Evolutionary conservation across 2,113 vertebrate species (phyloP).

Genomic region (Atrichornis clamosus): DNA sequence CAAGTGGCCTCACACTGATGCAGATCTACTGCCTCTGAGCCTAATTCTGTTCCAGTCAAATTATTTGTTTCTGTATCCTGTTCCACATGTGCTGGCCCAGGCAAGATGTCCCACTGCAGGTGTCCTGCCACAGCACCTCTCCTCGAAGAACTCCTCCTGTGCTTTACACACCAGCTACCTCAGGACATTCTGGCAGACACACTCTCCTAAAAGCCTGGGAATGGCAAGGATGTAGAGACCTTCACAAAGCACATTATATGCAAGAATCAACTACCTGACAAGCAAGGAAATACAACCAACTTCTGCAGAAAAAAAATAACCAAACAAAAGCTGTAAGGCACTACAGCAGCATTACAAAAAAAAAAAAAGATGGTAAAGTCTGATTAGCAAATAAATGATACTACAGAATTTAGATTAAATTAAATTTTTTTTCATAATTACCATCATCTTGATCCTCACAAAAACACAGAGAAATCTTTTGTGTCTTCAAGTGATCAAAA

Average conservation of each 20-base stretch:
- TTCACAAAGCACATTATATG: neutral
- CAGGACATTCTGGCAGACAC: neutral
- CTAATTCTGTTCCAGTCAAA: rapidly evolving
- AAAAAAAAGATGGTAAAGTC: no score
- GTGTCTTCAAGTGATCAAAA: neutral
- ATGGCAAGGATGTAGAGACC: neutral
- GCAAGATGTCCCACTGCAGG: neutral
- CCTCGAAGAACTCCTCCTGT: neutral
- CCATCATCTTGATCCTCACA: neutral
- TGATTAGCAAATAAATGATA: neutral
- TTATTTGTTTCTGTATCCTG: neutral
- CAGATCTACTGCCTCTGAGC: neutral
- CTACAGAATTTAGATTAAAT: neutral
- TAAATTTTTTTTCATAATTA: neutral
- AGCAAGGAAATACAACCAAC: neutral
- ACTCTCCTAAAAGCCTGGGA: neutral
- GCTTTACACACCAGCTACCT: rapidly evolving
- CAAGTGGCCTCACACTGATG: neutral
- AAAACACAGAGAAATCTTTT: neutral
- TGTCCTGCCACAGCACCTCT: neutral
- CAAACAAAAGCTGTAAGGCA: neutral
- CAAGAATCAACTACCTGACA: neutral
- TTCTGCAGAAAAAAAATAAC: neutral
- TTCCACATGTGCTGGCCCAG: neutral
- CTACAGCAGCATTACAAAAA: neutral